Conservation (phyloP, 2,888 invertebrate species). For the Oligia strigilis region DNA sequence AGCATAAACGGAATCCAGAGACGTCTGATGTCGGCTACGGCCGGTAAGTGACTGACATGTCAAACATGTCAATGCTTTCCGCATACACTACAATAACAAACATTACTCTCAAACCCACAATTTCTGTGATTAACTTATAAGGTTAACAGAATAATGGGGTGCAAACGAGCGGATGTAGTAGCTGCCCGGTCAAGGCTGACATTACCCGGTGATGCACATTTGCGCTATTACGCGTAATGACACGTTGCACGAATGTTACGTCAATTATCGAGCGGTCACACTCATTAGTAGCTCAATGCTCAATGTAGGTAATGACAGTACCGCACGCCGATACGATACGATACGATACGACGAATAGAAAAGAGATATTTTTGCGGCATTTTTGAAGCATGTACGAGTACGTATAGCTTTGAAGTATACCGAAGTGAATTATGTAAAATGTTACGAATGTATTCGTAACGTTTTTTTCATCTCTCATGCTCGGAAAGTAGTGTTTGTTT, state of each 20-base stretch:
- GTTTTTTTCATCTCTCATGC: no score
- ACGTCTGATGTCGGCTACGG: no score
- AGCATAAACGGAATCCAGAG: no score
- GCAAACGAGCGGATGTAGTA: slow-evolving; percentile 48
- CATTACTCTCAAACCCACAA: not conserved
- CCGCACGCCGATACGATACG: slow-evolving; percentile 30
- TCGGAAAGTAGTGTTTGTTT: no score
- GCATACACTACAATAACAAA: no score
- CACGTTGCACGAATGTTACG: slow-evolving; percentile 54
- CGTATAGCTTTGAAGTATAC: not conserved
- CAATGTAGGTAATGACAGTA: slow-evolving; percentile 29
- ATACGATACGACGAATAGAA: not conserved
- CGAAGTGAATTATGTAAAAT: not conserved
- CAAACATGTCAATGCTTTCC: no score
- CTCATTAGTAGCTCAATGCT: slow-evolving; percentile 30
- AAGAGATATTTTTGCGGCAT: not conserved
- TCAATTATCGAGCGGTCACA: slow-evolving; percentile 55
- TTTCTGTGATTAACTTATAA: slow-evolving; percentile 23
- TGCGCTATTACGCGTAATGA: slow-evolving; percentile 50
- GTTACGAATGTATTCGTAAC: not conserved
- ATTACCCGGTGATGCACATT: slow-evolving; percentile 31
- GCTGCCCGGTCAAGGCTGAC: slow-evolving; percentile 55
- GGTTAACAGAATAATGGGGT: slow-evolving; percentile 31
- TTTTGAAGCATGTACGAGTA: not conserved
- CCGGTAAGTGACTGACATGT: no score